A percentile compares a stretch with the other conserved stretches of the same genome.
Conservation (phyloP, 2,888 invertebrate species). For the Eristalis intricaria region DNA sequence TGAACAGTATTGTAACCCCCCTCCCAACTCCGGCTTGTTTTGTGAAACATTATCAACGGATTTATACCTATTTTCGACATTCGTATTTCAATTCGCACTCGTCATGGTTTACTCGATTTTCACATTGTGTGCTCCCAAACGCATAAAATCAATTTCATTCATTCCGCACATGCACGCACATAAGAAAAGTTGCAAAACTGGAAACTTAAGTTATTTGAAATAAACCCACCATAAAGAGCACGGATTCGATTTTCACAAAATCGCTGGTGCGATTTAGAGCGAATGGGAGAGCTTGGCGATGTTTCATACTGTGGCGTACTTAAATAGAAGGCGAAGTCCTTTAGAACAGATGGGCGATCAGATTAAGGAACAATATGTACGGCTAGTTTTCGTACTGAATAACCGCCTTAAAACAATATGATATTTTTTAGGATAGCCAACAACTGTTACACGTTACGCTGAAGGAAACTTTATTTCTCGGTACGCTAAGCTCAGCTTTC, state of each 20-base stretch:
- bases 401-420: no score
- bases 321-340: neutral
- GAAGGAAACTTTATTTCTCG: no score
- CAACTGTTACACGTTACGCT: no score
- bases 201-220: conserved; percentile 35
- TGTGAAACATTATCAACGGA: no score
- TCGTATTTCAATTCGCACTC: no score
- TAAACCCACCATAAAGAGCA: conserved; percentile 38
- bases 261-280: neutral
- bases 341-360: neutral
- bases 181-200: neutral
- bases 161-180: conserved; percentile 1
- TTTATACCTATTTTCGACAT: no score
- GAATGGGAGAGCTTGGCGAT: no score
- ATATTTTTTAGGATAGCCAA: no score
- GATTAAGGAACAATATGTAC: neutral
- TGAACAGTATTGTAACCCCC: no score
- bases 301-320: conserved; percentile 17
- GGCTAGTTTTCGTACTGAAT: neutral
- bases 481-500: neutral
- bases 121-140: neutral
- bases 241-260: conserved; percentile 21
- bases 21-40: no score
- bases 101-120: neutral
- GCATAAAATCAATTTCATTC: conserved; percentile 11